Base-by-base conservation (phyloP, 2,113 vertebrate species). In the Nothoprocta pentlandii region DNA sequence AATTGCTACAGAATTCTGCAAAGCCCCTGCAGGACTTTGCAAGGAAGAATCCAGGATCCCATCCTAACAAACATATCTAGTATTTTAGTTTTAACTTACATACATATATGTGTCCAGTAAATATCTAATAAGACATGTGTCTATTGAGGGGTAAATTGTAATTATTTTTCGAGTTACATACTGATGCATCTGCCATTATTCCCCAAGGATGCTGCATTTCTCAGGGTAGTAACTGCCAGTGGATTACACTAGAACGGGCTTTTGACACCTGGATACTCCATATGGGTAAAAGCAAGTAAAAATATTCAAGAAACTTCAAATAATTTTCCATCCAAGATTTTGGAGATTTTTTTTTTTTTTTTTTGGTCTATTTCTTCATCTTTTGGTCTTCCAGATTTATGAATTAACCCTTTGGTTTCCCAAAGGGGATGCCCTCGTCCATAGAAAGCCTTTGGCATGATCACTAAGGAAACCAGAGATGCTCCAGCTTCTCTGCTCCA, bases 211-310 rank as follows among this genome's bases (percentile, higher is more conserved):
- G 15, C 22, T 36, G 34, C 34, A 11, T 61, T 70, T 42, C 54
- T 26, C 58, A 26, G 61, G 82, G 23, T 2, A 22, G 12, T 10
- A 12, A 36, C 47, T 69, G 23, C 2, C 61, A 58, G 0, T 5
- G 63, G 54, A 15, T 59, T 68, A 7, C 42, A 7, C 23, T 28
- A 39, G 9, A 77, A 54, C 0, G 4, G 21, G 49, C 76, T 46
- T 0, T 0, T 2, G 22, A 5, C 28, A 39, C 32, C 49, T 34
- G 68, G 25, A 4, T 32, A 51, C 12, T 30, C 49, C 39, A 8
- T 8, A 5, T 4, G 15, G 1, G 2, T 2, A 39, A 9, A 9
- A 36, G 8, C 20, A 28, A 51, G 30, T 16, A 30, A 44, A 63
- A 71, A 6, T 23, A 13, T 56, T 23, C 42, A 28, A 2, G 5